A percentile compares a stretch with the other conserved stretches of the same genome.
Conservation (phyloP, 1,140 invertebrate genomes). For the Drosophila varians region DNA sequence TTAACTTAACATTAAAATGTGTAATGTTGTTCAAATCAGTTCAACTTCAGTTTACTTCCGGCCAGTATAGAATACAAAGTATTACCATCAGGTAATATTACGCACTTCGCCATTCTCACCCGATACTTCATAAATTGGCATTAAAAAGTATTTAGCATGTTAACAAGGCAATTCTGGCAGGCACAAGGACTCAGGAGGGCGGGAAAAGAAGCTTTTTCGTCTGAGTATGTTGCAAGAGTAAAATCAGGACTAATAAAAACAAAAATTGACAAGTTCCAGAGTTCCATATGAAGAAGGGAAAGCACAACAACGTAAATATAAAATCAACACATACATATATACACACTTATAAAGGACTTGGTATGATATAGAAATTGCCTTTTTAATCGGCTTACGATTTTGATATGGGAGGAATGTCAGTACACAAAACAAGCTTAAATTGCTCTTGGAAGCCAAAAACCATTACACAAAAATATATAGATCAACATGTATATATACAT, state of each 20-base stretch:
- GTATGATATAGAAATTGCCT: constrained; percentile 52
- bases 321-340: constrained; percentile 9
- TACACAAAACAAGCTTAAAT: constrained; percentile 52
- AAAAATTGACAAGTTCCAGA: constrained; percentile 62
- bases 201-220: neutral
- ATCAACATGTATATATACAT: too few relatives aligned
- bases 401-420: constrained; percentile 35
- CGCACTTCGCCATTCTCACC: neutral
- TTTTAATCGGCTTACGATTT: constrained; percentile 53
- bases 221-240: neutral
- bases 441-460: constrained; percentile 37
- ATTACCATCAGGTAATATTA: neutral
- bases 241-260: constrained; percentile 55
- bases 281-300: constrained; percentile 45
- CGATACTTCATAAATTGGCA: constrained; percentile 59
- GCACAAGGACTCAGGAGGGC: neutral
- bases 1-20: too few relatives aligned
- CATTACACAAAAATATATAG: constrained; percentile 22
- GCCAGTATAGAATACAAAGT: neutral
- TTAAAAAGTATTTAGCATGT: constrained; percentile 78
- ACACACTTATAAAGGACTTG: constrained; percentile 11
- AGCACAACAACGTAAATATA: constrained; percentile 18
- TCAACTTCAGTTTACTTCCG: too few relatives aligned
- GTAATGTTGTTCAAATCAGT: too few relatives aligned
- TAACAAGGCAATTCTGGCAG: constrained; percentile 61